Evolutionary conservation across 2,888 invertebrate genomes (phyloP), one percentile per base, ranked within the genome.

Genomic region (Saturnia japonica): DNA sequence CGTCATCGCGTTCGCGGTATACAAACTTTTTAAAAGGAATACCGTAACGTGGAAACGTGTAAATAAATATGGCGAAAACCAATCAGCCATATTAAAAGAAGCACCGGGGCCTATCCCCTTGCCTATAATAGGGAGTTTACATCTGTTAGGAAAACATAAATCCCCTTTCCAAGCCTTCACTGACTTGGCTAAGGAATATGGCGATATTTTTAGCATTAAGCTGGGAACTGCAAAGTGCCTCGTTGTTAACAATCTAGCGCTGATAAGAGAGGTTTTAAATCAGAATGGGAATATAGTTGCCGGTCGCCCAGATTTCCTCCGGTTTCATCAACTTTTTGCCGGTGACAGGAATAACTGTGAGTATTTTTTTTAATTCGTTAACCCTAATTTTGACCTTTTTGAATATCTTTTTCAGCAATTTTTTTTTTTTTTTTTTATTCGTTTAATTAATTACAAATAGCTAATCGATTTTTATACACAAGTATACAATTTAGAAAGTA

Each of bases 311-410:
- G 96, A 97, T 85, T 97, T 97, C 86, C 85, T 96, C 76, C 93
- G 98, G 25, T 98, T 97, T 86, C 96, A 97, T 82, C 95, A 96
- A 76, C 95, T 98, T 12, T 98, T 98, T 86, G 97, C 97, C 43
- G 97, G 97, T 47, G 96, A 97, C 89, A 94, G 97, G 71, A 97
- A 97, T 88, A 97, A 97, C 85, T 97, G 97, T 98, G 90, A 97
- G 98, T 96, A 87, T 74, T 72, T 74, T 72, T 70, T 72, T 70
- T 54, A 19, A 12, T 22, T 22, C n/a, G 62, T n/a, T n/a, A n/a
- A n/a, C n/a, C 6, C 4, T 69, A 19, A 16, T 43, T 25, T 70
- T 45, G 4, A 8, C 8, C 1, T 8, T 8, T 66, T 42, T 45
- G 42, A 72, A 42, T 54, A 22, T 7, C 22, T 54, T 22, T 54